Evolutionary conservation across 2,888 invertebrate species (phyloP), one percentile per base, ranked within the genome.

Genomic region (Apamea epomidion): DNA sequence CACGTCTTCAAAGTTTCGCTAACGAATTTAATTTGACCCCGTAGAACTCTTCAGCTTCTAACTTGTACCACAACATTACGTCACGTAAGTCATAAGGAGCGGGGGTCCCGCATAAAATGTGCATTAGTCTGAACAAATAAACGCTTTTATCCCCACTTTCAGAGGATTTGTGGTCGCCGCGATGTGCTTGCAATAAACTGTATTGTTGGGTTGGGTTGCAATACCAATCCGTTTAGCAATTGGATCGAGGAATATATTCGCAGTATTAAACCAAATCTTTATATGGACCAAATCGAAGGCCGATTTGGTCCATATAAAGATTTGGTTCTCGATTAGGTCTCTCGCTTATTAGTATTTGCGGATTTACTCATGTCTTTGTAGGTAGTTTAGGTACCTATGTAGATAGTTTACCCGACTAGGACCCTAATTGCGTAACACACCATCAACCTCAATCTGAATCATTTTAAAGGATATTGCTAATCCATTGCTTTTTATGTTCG

Each of bases 81-180:
- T 95, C 95, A 95, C 95, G 95, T 95, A 95, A 95, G 95, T 95
- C 95, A 95, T 95, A 95, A 95, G 95, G 92, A 94, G 92, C 93
- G 93, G 92, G 83, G 93, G 91, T 91, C 92, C 95, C 96, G 96
- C 95, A 96, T 96, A 96, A 95, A 96, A 96, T 96, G 95, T 96
- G 95, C 96, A 96, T 96, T 95, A 95, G 96, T 95, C 94, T 95
- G 95, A 95, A 96, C 96, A 95, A 96, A 96, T 96, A 95, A 96
- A 96, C 95, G 95, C 95, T 95, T 94, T 95, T 95, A 95, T 94
- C 94, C 94, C 91, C 91, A 93, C 93, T 93, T 93, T 92, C 92
- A 88, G 93, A 91, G 94, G 94, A 95, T 95, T 95, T 95, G 95
- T 92, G 94, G 93, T 92, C 90, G 90, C 90, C 91, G 84, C 89